phyloP scores from a whole-genome alignment of 2,888 invertebrate species.

The Hypomecis punctinalis region DNA sequence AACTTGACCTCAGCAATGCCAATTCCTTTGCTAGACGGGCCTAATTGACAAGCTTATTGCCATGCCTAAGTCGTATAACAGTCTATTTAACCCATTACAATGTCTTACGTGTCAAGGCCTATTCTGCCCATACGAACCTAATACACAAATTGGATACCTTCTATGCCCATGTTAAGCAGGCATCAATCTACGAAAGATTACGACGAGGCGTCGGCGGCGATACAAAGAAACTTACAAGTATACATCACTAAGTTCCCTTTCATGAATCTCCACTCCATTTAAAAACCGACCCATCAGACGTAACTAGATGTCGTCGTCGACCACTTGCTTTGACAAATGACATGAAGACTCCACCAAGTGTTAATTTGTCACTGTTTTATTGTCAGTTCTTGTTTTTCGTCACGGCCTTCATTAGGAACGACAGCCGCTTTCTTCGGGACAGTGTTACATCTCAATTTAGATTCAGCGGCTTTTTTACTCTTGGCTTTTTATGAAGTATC shows the following conservation, averaged over 20 bases:
- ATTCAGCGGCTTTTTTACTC: constrained; percentile 29
- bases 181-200: neutral
- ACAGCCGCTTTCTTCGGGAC: constrained; percentile 41
- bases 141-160: neutral
- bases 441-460: constrained; percentile 42
- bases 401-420: constrained; percentile 43
- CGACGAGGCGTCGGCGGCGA: constrained; percentile 15
- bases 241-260: constrained; percentile 24
- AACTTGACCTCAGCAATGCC: constrained; percentile 62
- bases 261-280: constrained; percentile 32
- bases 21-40: constrained; percentile 14
- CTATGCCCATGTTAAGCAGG: constrained; percentile 1
- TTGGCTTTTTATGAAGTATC: constrained; percentile 32
- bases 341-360: constrained; percentile 47
- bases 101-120: neutral
- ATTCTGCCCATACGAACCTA: neutral
- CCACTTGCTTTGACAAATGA: constrained; percentile 55
- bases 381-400: constrained; percentile 37
- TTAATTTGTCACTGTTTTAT: constrained; percentile 56
- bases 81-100: constrained; percentile 4
- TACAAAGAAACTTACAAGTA: constrained; percentile 19
- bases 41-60: constrained; percentile 16
- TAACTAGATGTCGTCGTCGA: constrained; percentile 46
- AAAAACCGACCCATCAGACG: constrained; percentile 43
- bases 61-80: neutral